These are phyloP conservation scores for Ascidia mentula DNA, from an alignment of 23 tunicate genomes.

Conservation along the genomic window DNA sequence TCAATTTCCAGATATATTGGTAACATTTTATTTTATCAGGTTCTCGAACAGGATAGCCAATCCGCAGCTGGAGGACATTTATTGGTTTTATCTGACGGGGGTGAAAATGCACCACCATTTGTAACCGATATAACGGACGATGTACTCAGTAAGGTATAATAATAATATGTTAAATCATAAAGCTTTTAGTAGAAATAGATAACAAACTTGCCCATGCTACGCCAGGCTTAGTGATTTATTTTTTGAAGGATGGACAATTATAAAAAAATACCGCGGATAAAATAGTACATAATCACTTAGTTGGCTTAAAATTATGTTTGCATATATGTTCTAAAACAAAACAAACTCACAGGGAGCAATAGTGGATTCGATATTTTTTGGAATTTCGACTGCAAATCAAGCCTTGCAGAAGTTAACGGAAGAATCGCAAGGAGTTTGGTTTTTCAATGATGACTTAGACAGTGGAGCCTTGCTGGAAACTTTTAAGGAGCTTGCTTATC, in stretches of 20 bases:
- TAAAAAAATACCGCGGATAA: too few relatives aligned
- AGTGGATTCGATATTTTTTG: constrained; percentile 32
- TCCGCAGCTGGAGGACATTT: constrained; percentile 20
- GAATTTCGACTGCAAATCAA: constrained; percentile 4
- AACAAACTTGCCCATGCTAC: too few relatives aligned
- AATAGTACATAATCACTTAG: too few relatives aligned
- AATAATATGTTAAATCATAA: too few relatives aligned
- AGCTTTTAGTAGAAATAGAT: too few relatives aligned
- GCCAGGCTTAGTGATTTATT: too few relatives aligned
- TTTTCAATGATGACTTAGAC: not conserved
- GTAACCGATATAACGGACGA: not conserved
- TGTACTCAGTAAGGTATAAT: not conserved
- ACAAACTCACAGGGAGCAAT: constrained; percentile 2
- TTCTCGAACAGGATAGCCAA: not conserved
- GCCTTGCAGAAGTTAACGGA: constrained; percentile 20
- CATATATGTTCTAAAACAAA: too few relatives aligned
- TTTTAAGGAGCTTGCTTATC: constrained; percentile 27
- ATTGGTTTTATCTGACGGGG: constrained; percentile 35
- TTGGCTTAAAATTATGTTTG: too few relatives aligned
- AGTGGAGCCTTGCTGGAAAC: constrained; percentile 17
- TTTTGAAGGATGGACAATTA: too few relatives aligned
- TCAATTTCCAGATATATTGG: not conserved
- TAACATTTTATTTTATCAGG: not conserved
- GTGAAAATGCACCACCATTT: constrained; percentile 16
- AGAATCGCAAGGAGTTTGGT: constrained; percentile 21